Base-by-base conservation (phyloP, 2,113 vertebrate species). In the Cricetomys ansorgei region DNA sequence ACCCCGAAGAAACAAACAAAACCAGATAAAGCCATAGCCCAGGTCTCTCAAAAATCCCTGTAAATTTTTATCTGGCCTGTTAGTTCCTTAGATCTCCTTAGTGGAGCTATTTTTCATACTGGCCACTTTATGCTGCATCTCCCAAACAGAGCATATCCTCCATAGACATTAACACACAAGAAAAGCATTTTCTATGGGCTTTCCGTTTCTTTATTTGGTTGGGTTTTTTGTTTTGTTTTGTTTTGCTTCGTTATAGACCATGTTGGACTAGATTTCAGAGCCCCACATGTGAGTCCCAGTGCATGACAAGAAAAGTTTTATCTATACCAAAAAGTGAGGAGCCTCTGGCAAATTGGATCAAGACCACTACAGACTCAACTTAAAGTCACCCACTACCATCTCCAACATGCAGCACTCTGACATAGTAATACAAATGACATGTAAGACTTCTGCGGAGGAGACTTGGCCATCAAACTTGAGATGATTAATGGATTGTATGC, bases 381-480 rank as follows among this genome's bases (percentile, higher is more conserved):
- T 29, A 90, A 45, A 17, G 37, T 37, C 57, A 11, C 57, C 73
- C 19, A 19, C 16, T 31, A n/a, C 43, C n/a, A 23, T 40, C 16
- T 48, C 7, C 34, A 87, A 43, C 31, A 85, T 5, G 50, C 31
- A 64, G 5, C 50, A 43, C 11, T 75, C 50, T 55, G 57, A 40
- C 23, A 23, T 1, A 67, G 9, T 19, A 25, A 21, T 34, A 37
- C 7, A 92, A 65, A 72, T 69, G 69, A 19, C 80, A 81, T 23
- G 88, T 76, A 81, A 97, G 67, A 1, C 9, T 48, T 70, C 76
- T 65, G 55, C 96, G n/a, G 50, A 92, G 86, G 53, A 37, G 19
- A 95, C 15, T 94, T 1, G 5, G 8, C n/a, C 27, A 7, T 84
- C 50, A 85, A 95, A 83, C 93, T 95, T 40, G 64, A 92, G 73